Evolutionary conservation across 2,113 vertebrate species (phyloP).

Genomic region (Petrocephalus microphthalmus): DNA sequence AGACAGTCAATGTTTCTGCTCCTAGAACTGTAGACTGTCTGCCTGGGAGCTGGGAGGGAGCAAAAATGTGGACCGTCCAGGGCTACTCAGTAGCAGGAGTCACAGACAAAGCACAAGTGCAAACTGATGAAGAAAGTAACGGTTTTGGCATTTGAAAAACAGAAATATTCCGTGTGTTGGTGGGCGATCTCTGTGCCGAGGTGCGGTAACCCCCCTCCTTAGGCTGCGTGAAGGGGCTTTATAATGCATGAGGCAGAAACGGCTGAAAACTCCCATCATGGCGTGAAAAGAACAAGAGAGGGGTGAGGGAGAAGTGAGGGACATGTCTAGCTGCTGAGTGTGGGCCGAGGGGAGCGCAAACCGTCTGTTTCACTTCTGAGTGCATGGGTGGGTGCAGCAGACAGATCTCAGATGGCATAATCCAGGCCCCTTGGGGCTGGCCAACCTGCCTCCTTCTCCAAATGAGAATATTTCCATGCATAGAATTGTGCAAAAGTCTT

Average conservation of each 20-base stretch:
- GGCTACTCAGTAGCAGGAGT: not conserved
- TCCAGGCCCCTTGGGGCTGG: not conserved
- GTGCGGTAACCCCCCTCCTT: not conserved
- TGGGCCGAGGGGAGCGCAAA: not conserved
- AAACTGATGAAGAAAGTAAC: not conserved
- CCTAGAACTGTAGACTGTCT: not conserved
- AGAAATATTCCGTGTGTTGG: not conserved
- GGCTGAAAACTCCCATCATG: not conserved
- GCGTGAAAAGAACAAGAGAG: slow-evolving; percentile 21
- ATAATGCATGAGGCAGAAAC: slow-evolving; percentile 27
- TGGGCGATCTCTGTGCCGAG: not conserved
- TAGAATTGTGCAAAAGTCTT: not conserved
- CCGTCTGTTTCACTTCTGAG: not conserved
- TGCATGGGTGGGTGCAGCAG: not conserved
- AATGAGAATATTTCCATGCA: not conserved
- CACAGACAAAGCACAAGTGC: not conserved
- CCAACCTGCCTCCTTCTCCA: not conserved
- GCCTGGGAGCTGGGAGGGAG: not conserved
- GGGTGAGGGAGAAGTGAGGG: slow-evolving; percentile 24
- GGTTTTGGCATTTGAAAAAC: slow-evolving; percentile 9
- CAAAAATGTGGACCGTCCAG: not conserved
- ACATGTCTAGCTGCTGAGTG: not conserved
- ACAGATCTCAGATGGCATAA: not conserved
- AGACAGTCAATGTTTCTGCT: not conserved
- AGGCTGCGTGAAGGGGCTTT: slow-evolving; percentile 50